Conservation (phyloP, 2,113 vertebrate genomes). For the Camelus bactrianus region DNA sequence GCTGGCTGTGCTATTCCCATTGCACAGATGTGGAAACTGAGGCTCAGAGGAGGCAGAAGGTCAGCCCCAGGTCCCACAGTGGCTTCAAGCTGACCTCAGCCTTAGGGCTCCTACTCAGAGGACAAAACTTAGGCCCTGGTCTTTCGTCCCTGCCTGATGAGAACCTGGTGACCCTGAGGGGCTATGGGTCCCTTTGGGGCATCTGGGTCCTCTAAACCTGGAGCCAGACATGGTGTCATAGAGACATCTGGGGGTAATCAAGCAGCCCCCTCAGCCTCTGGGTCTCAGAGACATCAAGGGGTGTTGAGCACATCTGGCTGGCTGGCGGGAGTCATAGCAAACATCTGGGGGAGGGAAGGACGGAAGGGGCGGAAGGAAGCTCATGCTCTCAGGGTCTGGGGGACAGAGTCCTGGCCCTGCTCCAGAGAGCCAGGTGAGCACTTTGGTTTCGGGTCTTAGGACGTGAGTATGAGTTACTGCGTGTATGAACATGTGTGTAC, state of each 20-base stretch:
- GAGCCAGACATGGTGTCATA: not conserved
- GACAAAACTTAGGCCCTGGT: fast-evolving
- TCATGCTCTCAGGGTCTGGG: not conserved
- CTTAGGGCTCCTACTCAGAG: not conserved
- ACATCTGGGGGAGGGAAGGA: slow-evolving; percentile 49
- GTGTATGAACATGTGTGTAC: fast-evolving
- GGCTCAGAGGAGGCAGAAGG: not conserved
- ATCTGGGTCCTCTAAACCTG: not conserved
- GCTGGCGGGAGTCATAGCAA: not conserved
- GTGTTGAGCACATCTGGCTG: slow-evolving; percentile 21
- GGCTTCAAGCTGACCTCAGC: not conserved
- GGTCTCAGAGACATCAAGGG: slow-evolving; percentile 2
- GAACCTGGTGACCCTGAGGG: not conserved
- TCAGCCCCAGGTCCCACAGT: fast-evolving
- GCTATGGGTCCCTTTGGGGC: not conserved
- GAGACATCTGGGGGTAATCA: not conserved
- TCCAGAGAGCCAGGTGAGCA: slow-evolving; percentile 56
- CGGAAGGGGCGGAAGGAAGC: slow-evolving; percentile 24
- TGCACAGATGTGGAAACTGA: not conserved
- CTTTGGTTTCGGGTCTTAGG: fast-evolving
- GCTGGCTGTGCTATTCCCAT: not conserved
- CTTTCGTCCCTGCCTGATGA: fast-evolving
- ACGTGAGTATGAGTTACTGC: fast-evolving
- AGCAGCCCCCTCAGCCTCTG: not conserved
- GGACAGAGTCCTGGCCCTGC: not conserved